These are phyloP conservation scores for Phoenicopterus ruber DNA, from an alignment of 2,113 vertebrate species.

Conservation along the genomic window DNA sequence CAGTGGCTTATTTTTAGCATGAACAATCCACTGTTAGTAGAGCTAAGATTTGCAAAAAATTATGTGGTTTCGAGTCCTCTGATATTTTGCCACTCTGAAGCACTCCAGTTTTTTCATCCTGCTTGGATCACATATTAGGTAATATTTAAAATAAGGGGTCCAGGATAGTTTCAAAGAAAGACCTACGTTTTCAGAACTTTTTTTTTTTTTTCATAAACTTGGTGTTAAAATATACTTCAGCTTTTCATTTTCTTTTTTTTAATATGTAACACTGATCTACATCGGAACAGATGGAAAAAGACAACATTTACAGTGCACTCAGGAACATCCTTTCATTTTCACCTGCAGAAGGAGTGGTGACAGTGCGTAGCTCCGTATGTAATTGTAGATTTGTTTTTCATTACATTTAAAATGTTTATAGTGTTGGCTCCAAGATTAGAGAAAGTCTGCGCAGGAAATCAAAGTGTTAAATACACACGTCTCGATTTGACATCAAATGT, in stretches of 20 bases:
- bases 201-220: not conserved
- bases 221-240: not conserved
- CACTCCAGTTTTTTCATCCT: not conserved
- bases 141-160: not conserved
- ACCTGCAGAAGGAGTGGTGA: not conserved
- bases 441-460: constrained; percentile 18
- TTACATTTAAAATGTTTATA: constrained; percentile 4
- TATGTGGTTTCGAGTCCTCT: not conserved
- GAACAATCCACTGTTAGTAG: not conserved
- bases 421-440: not conserved
- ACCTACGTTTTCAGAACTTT: not conserved
- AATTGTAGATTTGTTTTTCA: not conserved
- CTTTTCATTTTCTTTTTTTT: not conserved
- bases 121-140: not conserved
- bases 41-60: not conserved
- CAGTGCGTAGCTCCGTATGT: not conserved
- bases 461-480: not conserved
- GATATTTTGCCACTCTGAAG: not conserved
- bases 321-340: not conserved
- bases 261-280: not conserved
- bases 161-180: not conserved
- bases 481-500: not conserved
- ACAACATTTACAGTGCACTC: not conserved
- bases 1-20: not conserved
- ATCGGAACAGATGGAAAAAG: not conserved